Evolutionary conservation across 2,888 invertebrate species (phyloP).

Genomic region (Cryptus armator): DNA sequence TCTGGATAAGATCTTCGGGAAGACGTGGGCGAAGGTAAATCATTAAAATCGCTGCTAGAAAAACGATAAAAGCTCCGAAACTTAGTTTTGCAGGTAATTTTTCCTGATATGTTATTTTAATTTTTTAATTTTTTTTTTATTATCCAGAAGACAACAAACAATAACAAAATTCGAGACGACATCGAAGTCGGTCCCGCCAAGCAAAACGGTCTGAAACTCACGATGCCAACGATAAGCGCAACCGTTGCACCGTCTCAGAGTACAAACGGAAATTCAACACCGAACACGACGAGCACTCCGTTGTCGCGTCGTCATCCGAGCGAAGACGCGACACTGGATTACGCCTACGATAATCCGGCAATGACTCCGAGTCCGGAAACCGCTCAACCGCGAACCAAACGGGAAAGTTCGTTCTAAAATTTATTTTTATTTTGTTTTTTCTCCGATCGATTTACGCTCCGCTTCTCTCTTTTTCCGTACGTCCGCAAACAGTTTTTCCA

Average conservation of each 20-base stretch:
- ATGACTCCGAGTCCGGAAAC: constrained; percentile 88
- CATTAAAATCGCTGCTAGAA: too few species aligned
- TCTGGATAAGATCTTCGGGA: constrained; percentile 73
- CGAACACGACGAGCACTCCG: constrained; percentile 90
- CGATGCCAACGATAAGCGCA: constrained; percentile 81
- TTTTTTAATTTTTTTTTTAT: constrained; percentile 33
- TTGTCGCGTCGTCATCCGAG: constrained; percentile 91
- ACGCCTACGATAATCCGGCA: constrained; percentile 92
- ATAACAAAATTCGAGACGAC: constrained; percentile 77
- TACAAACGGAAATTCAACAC: constrained; percentile 81
- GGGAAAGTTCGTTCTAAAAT: constrained; percentile 81
- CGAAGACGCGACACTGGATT: constrained; percentile 92
- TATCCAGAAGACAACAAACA: constrained; percentile 72
- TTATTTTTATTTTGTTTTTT: not conserved
- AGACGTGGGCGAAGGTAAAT: constrained; percentile 76
- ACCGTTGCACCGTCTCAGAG: constrained; percentile 72
- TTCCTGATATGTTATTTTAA: not conserved
- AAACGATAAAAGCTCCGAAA: constrained; percentile 6
- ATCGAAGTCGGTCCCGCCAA: constrained; percentile 72
- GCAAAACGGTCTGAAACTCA: constrained; percentile 78
- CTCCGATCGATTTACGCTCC: not conserved
- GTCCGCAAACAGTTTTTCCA: constrained; percentile 16
- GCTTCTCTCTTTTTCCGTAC: not conserved
- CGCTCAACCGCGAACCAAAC: constrained; percentile 77
- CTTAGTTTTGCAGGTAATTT: not conserved